Percentiles rank a stretch among this genome's conserved stretches.
These are phyloP conservation scores for Apolygus lucorum DNA, from an alignment of 1,140 invertebrate species.

Conservation along the genomic window DNA sequence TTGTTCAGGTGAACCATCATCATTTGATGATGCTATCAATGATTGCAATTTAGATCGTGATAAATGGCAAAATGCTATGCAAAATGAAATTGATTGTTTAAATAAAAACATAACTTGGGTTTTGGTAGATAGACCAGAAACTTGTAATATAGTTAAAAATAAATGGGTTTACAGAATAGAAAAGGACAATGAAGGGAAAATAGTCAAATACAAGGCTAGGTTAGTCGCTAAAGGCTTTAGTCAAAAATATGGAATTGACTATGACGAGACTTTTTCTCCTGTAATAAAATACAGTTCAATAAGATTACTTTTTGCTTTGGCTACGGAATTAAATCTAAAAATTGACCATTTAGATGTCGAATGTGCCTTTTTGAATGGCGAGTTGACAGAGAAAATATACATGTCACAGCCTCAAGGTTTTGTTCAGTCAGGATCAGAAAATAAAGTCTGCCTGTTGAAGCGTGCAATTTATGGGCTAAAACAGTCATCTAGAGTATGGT, in stretches of 20 bases:
- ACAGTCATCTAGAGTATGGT: no score
- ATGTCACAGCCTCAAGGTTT: no score
- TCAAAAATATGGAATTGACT: not conserved
- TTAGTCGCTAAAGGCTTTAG: not conserved
- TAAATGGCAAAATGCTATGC: not conserved
- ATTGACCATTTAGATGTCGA: not conserved
- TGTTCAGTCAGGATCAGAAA: no score
- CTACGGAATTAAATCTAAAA: not conserved
- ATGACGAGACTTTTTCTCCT: no score
- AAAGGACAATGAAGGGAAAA: not conserved
- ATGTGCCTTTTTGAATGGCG: not conserved
- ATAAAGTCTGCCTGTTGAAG: no score
- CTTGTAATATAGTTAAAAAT: slow-evolving; percentile 1
- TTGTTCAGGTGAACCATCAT: no score
- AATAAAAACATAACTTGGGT: slow-evolving; percentile 1
- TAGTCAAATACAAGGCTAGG: not conserved
- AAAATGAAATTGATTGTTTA: not conserved
- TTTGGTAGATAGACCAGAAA: not conserved
- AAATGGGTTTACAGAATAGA: not conserved
- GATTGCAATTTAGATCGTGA: no score
- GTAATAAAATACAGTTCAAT: not conserved
- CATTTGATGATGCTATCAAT: no score
- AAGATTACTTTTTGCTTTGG: not conserved
- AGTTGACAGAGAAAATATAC: not conserved
- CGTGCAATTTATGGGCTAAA: no score